Evolutionary conservation across 2,888 invertebrate species (phyloP).

Genomic region (Brachypalpus laphriformis): DNA sequence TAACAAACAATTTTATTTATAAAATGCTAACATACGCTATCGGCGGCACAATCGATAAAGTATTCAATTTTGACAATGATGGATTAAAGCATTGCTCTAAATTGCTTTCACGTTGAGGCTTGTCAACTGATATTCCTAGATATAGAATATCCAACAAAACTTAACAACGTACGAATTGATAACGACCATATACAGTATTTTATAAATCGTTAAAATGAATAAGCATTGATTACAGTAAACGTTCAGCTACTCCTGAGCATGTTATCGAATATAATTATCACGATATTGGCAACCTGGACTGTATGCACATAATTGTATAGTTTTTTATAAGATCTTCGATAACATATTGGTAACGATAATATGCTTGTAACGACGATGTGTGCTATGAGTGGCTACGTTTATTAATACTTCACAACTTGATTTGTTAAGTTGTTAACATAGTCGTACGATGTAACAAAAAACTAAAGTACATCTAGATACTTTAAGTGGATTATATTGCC

Average conservation of each 20-base stretch:
- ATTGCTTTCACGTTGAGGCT: constrained; percentile 8
- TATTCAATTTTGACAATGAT: constrained; percentile 53
- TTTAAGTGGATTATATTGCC: too few relatives aligned
- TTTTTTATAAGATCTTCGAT: background rate
- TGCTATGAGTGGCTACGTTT: background rate
- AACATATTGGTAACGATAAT: background rate
- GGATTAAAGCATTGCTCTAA: constrained; percentile 42
- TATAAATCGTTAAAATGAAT: constrained; percentile 8
- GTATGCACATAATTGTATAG: background rate
- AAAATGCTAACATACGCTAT: background rate
- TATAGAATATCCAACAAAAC: background rate
- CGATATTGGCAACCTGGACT: background rate
- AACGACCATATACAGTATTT: background rate
- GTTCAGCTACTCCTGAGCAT: background rate
- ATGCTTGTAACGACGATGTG: background rate
- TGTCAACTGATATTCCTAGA: constrained; percentile 13
- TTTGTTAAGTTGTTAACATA: background rate
- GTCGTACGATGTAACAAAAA: too few relatives aligned
- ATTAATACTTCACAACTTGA: background rate
- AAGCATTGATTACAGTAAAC: constrained; percentile 15
- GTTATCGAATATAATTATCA: constrained; percentile 19
- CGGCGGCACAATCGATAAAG: constrained; percentile 28
- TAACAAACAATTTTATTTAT: constrained; percentile 1
- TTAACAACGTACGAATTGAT: constrained; percentile 3
- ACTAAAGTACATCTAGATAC: too few relatives aligned